phyloP scores from a whole-genome alignment of 2,113 vertebrate species.

The Coryphaenoides rupestris region DNA sequence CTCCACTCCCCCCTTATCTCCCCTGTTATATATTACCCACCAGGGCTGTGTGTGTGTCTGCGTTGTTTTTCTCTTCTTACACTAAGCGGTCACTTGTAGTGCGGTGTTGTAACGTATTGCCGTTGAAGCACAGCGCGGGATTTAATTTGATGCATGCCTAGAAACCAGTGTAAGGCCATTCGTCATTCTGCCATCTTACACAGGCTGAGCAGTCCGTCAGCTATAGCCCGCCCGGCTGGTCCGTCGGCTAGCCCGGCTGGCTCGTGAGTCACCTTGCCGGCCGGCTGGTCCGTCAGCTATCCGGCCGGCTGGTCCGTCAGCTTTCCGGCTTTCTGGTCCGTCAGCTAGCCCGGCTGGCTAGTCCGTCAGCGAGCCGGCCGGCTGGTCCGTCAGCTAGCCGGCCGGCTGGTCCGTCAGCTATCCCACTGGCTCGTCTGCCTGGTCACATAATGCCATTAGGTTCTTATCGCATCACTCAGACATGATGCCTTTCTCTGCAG shows the following conservation, averaged over 20 bases:
- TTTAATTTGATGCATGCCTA: conserved; percentile 20
- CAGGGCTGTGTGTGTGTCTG: conserved; percentile 3
- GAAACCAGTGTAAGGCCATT: conserved; percentile 17
- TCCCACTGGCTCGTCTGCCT: conserved; percentile 5
- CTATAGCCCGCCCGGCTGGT: too few species aligned
- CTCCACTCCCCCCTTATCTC: neutral
- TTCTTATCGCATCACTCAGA: too few species aligned
- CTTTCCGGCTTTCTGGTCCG: too few species aligned
- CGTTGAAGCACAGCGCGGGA: conserved; percentile 32
- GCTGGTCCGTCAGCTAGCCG: conserved; percentile 7
- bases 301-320: conserved; percentile 14
- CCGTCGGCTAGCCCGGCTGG: too few species aligned
- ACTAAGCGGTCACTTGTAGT: conserved; percentile 26
- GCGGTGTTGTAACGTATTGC: conserved; percentile 44
- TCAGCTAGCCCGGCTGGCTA: neutral
- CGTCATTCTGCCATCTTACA: conserved; percentile 23
- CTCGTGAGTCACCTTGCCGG: neutral
- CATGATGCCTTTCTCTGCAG: too few species aligned
- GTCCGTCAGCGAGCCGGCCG: neutral
- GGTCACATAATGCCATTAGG: neutral
- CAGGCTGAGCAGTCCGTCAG: conserved; percentile 16
- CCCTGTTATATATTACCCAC: neutral
- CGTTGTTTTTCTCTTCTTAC: neutral
- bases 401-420: conserved; percentile 11
- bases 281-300: conserved; percentile 4